These are phyloP conservation scores for Loris lydekkerianus DNA, from an alignment of 2,797 vertebrate genomes.

Conservation along the genomic window DNA sequence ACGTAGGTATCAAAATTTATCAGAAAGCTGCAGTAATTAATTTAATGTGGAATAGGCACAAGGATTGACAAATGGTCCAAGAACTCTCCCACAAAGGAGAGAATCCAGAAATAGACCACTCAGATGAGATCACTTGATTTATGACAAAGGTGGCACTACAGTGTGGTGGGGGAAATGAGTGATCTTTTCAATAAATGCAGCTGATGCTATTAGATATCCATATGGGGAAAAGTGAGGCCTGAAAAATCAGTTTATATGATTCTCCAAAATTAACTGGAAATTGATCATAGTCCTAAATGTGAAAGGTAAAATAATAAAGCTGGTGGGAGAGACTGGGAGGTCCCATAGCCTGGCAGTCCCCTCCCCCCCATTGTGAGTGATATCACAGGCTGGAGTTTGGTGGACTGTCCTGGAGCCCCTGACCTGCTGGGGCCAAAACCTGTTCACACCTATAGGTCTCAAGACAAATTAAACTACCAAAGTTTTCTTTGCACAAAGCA, in stretches of 20 bases:
- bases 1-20: constrained; percentile 62
- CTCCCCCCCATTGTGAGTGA: background rate
- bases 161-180: constrained; percentile 31
- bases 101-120: constrained; percentile 71
- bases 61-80: constrained; percentile 57
- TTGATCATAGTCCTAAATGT: background rate
- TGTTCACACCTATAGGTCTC: background rate
- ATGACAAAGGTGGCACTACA: constrained; percentile 66
- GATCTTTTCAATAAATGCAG: constrained; percentile 56
- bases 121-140: constrained; percentile 65
- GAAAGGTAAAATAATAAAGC: constrained; percentile 28
- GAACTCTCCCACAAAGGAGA: constrained; percentile 11
- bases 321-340: background rate
- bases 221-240: background rate
- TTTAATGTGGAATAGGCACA: background rate
- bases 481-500: constrained; percentile 32
- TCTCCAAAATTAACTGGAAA: background rate
- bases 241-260: constrained; percentile 22
- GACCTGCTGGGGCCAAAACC: background rate
- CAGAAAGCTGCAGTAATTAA: constrained; percentile 48
- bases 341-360: background rate
- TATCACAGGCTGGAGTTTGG: background rate
- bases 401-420: background rate
- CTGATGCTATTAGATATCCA: constrained; percentile 36
- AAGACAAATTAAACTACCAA: constrained; percentile 15